Conservation (phyloP, 1,140 invertebrate species). For the Drosophila sulfurigaster region DNA sequence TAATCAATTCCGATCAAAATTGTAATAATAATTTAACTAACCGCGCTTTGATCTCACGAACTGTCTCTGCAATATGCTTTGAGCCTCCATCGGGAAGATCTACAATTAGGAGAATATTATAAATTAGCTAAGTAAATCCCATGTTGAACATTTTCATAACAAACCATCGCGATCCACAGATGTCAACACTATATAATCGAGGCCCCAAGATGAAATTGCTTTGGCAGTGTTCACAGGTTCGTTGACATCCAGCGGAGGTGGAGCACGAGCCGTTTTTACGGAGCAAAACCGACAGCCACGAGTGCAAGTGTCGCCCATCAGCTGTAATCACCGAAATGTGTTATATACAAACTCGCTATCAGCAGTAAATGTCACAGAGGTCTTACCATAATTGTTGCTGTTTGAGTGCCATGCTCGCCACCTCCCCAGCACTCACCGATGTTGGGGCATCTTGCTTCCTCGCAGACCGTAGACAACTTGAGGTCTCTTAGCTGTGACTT, state of each 20-base stretch:
- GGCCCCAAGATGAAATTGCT: conserved; percentile 96
- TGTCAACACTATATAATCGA: conserved; percentile 99
- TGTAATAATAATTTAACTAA: conserved; percentile 15
- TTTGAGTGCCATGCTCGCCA: conserved; percentile 93
- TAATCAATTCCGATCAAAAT: not conserved
- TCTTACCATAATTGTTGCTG: conserved; percentile 95
- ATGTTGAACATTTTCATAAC: not conserved
- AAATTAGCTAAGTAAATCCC: not conserved
- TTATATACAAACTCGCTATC: conserved; percentile 31
- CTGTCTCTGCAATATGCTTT: conserved; percentile 95
- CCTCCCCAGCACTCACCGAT: conserved; percentile 99
- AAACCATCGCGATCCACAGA: conserved; percentile 97
- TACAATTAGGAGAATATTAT: conserved; percentile 11
- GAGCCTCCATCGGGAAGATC: conserved; percentile 96
- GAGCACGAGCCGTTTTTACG: conserved; percentile 97
- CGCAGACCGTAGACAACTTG: conserved; percentile 98
- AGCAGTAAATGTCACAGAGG: conserved; percentile 52
- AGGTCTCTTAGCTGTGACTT: conserved; percentile 95
- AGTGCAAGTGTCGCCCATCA: conserved; percentile 97
- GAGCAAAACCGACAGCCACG: conserved; percentile 98
- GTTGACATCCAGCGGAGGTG: conserved; percentile 94
- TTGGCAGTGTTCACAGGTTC: conserved; percentile 97
- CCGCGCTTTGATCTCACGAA: conserved; percentile 88
- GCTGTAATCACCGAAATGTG: conserved; percentile 86
- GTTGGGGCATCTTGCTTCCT: conserved; percentile 99